Evolutionary conservation across 2,888 invertebrate species (phyloP).

Genomic region (Listrodromus nycthemerus): DNA sequence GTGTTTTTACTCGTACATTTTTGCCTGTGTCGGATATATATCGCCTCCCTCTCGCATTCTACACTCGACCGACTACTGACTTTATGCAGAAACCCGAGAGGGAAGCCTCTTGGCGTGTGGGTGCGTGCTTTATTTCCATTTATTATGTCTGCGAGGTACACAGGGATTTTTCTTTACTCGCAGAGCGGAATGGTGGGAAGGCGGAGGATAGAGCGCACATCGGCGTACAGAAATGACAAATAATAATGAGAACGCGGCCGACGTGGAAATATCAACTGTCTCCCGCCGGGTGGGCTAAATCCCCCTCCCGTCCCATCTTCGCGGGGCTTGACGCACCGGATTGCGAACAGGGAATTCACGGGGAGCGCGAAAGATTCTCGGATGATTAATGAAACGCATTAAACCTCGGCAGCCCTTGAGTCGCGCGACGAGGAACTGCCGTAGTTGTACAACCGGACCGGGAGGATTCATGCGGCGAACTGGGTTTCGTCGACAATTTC

Average conservation of each 20-base stretch:
- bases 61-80: constrained; percentile 5
- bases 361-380: constrained; percentile 64
- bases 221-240: constrained; percentile 75
- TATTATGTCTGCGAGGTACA: constrained; percentile 29
- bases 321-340: constrained; percentile 44
- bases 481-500: neutral
- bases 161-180: constrained; percentile 30
- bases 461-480: neutral
- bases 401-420: constrained; percentile 68
- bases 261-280: constrained; percentile 71
- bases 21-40: neutral
- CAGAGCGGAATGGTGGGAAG: neutral
- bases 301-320: neutral
- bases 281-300: constrained; percentile 28
- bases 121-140: constrained; percentile 42
- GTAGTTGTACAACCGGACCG: neutral
- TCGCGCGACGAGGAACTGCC: constrained; percentile 55
- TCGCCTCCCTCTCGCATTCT: neutral
- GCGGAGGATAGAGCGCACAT: constrained; percentile 35
- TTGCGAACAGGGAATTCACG: constrained; percentile 43
- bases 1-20: constrained; percentile 18
- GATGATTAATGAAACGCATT: constrained; percentile 81
- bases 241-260: constrained; percentile 76
- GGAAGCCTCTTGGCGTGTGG: neutral
- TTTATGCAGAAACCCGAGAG: constrained; percentile 23